These are phyloP conservation scores for Anolis carolinensis DNA, from an alignment of 2,113 vertebrate species.

Conservation along the genomic window DNA sequence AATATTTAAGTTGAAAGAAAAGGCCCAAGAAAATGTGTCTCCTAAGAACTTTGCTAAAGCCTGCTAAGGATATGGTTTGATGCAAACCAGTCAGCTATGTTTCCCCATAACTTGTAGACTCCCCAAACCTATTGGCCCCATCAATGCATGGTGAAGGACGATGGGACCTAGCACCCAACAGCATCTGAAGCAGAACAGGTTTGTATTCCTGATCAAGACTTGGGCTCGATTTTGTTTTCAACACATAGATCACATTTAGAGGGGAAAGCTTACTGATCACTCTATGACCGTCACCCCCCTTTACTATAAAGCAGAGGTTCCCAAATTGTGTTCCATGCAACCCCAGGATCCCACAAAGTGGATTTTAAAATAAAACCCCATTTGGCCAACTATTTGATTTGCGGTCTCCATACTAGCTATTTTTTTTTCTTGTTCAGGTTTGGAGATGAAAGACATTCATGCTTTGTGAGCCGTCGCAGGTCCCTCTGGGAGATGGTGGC, in stretches of 20 bases:
- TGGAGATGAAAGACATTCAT: too few species aligned
- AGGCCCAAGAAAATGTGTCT: neutral
- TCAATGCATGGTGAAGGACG: neutral
- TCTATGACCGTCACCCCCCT: too few species aligned
- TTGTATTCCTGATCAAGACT: neutral
- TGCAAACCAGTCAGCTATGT: neutral
- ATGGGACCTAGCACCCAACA: neutral
- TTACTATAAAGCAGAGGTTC: too few species aligned
- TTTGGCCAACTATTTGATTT: too few species aligned
- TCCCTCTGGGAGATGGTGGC: too few species aligned
- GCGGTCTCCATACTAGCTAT: too few species aligned
- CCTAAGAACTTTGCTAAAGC: neutral
- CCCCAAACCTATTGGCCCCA: neutral
- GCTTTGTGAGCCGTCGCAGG: too few species aligned
- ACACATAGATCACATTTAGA: neutral
- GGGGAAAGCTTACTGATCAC: too few species aligned
- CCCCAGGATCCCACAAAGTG: too few species aligned
- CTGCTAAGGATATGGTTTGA: neutral
- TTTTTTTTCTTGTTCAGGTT: too few species aligned
- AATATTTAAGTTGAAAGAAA: neutral
- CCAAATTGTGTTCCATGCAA: too few species aligned
- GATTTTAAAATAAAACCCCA: too few species aligned
- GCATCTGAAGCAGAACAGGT: neutral
- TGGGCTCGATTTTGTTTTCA: fast-evolving
- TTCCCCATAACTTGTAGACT: neutral